Base-by-base conservation (phyloP, 2,797 vertebrate species). In the Chaunax sp. region DNA sequence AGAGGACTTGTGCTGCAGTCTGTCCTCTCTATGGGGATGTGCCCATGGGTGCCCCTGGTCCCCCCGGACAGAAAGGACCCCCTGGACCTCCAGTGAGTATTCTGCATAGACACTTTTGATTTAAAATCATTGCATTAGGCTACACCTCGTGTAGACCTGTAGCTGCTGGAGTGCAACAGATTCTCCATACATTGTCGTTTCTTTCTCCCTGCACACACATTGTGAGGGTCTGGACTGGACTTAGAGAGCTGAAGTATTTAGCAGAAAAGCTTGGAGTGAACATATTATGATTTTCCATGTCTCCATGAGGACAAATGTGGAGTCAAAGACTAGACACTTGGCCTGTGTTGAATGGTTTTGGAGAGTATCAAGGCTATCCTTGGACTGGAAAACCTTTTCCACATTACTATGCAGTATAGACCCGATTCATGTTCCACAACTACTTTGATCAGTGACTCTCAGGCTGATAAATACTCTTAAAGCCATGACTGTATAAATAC, bases 1-100 rank as follows among this genome's bases (percentile, higher is more conserved):
- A 86, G 78, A 93, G 92, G 80, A 94, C 94, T 2, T 90, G 90
- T 58, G 92, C 91, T 35, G 94, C 87, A 1, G 93, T 92, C 43
- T 96, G 94, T 79, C 91, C 91, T 1, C 82, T 94, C n/a, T 94
- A 93, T 15, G 94, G 94, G 20, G 94, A 95, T 0, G 64, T 94
- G 61, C 90, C 82, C 3, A 92, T 92, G 91, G 92, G 93, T 33
- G 90, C 89, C 65, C 91, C 92, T 18, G 93, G 93, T 71, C 82
- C 82, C 26, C 23, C 68, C 0, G 92, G 93, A 82, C 84, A 89
- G 78, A 92, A 91, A 77, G 94, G 94, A 77, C 88, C 87, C 19
- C 72, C 87, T 0, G 92, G 94, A 80, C 79, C 88, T 85, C 49
- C 89, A 64, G 90, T 95, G 82, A 94, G 91, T 90, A 35, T 67